These are phyloP conservation scores for Python bivittatus DNA, from an alignment of 2,113 vertebrate species.

Conservation along the genomic window DNA sequence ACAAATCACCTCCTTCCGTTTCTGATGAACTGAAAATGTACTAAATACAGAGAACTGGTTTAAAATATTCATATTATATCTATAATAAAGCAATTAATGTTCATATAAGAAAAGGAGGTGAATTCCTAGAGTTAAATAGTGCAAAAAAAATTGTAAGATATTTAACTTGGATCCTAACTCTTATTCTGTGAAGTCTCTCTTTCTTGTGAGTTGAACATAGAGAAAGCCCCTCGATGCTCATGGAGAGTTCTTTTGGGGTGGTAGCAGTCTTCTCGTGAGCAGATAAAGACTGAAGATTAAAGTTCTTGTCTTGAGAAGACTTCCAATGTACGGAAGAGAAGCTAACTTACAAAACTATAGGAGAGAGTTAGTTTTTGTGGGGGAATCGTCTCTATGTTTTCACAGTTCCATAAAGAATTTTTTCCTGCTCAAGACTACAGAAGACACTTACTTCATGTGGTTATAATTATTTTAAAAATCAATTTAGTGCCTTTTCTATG, in stretches of 20 bases:
- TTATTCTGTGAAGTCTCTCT: background rate
- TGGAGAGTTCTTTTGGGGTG: too few species aligned
- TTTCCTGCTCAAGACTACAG: background rate
- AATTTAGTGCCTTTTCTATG: background rate
- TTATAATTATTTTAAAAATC: background rate
- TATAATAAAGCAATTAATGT: background rate
- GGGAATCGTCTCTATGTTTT: background rate
- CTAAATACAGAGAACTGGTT: background rate
- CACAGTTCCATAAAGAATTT: background rate
- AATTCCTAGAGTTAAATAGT: background rate
- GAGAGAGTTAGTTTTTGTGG: background rate
- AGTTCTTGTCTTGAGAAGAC: background rate
- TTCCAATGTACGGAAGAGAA: background rate
- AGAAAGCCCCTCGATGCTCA: background rate
- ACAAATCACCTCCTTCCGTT: background rate
- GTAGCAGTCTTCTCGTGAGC: background rate
- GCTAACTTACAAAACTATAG: background rate
- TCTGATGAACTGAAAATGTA: background rate
- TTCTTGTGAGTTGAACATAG: background rate
- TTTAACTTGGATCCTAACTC: background rate
- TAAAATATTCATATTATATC: background rate
- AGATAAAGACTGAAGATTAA: background rate
- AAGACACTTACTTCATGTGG: background rate
- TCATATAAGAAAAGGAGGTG: background rate
- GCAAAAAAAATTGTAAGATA: background rate